Percentiles rank a stretch among this genome's conserved stretches.
phyloP scores from a whole-genome alignment of 30 jellyfish, hydroid and myxozoan species.

The Aurelia sp. region DNA sequence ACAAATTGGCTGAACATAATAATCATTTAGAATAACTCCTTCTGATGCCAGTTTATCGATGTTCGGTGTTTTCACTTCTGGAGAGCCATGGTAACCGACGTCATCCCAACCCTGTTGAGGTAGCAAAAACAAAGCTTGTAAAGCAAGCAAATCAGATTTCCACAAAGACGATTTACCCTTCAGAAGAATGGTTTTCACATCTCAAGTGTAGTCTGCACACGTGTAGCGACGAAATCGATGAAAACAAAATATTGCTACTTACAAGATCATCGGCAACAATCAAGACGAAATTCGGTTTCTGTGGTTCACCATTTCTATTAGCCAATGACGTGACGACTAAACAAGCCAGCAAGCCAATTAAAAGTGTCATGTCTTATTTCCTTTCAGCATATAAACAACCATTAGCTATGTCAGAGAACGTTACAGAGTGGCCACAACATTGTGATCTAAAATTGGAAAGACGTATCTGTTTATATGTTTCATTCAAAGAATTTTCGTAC shows the following conservation, averaged over 20 bases:
- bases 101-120: slow-evolving; percentile 83
- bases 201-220: no score
- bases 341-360: no score
- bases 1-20: slow-evolving; percentile 80
- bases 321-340: no score
- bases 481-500: no score
- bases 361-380: background rate
- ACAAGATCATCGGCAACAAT: slow-evolving; percentile 87
- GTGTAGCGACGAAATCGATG: no score
- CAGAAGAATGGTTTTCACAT: no score
- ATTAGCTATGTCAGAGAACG: background rate
- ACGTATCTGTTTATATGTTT: no score
- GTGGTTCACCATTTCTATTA: background rate
- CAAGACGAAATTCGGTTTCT: slow-evolving; percentile 73
- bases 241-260: background rate
- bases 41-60: slow-evolving; percentile 68
- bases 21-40: slow-evolving; percentile 69
- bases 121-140: no score
- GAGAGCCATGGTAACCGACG: slow-evolving; percentile 84
- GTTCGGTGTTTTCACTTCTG: slow-evolving; percentile 73
- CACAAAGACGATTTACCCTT: no score
- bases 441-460: no score
- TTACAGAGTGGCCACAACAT: background rate
- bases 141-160: no score
- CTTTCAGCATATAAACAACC: background rate